Base-by-base conservation (phyloP, 2,797 vertebrate genomes). In the Cuniculus paca region DNA sequence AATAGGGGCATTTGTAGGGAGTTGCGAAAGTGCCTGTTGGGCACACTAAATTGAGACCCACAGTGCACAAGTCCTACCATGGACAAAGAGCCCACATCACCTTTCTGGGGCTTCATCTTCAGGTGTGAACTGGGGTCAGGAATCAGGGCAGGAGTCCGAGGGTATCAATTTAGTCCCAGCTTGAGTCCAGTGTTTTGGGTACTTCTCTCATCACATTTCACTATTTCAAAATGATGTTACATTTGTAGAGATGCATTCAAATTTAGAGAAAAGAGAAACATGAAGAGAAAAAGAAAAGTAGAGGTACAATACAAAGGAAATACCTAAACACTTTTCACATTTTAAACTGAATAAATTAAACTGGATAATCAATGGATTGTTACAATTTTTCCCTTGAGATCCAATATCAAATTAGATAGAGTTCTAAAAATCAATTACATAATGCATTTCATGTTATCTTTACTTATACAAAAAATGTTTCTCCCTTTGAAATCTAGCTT, bases 401-500 rank as follows among this genome's bases (percentile, higher is more conserved):
- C 3, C 22, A 83, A 12, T 58, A 45, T 79, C 86, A 70, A 96
- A 91, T 77, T 45, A 74, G 31, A 34, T 26, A 84, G 52, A 94
- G 48, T 88, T 96, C 58, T 84, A 3, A 80, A 93, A 93, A 39
- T 84, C 80, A 75, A 34, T 80, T 52, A 42, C 16, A 63, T 78
- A 92, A 80, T 79, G 16, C 9, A 85, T 85, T 58, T 81, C n/a
- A 26, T 60, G 6, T 85, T 74, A 31, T 13, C 39, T 63, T 92
- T 92, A 90, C 26, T 92, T 56, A 90, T 16, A n/a, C 14, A 45
- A 39, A 90, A 56, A 54, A n/a, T 63, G 19, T 48, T 63, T 68
- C 48, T 68, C 36, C 39, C 82, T 90, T 95, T 86, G n/a, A 94
- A 95, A 88, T 36, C 19, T 84, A 31, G 34, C 52, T 80, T 95